Percentiles rank a stretch among this genome's conserved stretches.
These are phyloP conservation scores for Coccyzus lansbergi DNA, from an alignment of 2,797 vertebrate species.

Conservation along the genomic window DNA sequence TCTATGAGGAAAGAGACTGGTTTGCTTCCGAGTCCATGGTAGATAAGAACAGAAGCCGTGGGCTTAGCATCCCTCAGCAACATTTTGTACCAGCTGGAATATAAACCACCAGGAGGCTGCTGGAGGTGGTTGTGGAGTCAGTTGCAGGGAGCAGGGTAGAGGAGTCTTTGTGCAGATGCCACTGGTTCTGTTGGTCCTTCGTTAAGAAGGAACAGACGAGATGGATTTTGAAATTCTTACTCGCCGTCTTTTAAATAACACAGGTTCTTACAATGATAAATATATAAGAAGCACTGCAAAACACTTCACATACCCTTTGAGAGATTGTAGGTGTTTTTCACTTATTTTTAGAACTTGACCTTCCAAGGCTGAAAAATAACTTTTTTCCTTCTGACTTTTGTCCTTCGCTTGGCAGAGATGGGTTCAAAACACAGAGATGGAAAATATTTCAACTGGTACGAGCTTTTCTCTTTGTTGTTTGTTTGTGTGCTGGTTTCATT, in stretches of 20 bases:
- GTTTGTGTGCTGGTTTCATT: constrained; percentile 23
- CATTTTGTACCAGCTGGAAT: not conserved
- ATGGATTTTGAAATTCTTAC: not conserved
- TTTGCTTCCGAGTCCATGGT: not conserved
- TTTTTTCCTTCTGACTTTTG: constrained; percentile 70
- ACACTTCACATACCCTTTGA: not conserved
- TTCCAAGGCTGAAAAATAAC: constrained; percentile 60
- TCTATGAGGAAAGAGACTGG: not conserved
- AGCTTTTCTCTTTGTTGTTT: constrained; percentile 22
- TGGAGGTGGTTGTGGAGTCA: not conserved
- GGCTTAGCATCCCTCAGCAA: not conserved
- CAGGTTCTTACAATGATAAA: fast-evolving
- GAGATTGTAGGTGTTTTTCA: constrained; percentile 48
- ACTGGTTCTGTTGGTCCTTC: not conserved
- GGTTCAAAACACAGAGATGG: constrained; percentile 43
- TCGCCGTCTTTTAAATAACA: not conserved
- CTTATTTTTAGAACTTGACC: constrained; percentile 62
- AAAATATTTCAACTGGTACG: constrained; percentile 39
- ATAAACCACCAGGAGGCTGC: not conserved
- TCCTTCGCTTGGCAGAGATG: constrained; percentile 43
- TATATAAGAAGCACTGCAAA: not conserved
- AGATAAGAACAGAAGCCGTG: not conserved
- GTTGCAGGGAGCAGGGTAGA: not conserved
- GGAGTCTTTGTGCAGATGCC: not conserved
- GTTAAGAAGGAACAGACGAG: not conserved